Conservation (phyloP, 2,888 invertebrate species). For the Achlya flavicornis region DNA sequence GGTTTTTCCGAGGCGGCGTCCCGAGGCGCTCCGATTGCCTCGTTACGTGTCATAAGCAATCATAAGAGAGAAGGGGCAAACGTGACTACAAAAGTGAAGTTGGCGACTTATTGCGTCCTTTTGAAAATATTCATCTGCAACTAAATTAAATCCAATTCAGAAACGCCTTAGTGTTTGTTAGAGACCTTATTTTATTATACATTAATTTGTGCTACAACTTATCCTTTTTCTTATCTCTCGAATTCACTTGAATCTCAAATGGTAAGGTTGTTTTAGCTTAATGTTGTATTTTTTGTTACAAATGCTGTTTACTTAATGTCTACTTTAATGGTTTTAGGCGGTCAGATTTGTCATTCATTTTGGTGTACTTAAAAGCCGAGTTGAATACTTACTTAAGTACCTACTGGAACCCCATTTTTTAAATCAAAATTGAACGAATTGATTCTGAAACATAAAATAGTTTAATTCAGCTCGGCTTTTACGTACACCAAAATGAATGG, state of each 20-base stretch:
- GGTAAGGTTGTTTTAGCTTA: neutral
- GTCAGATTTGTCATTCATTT: slow-evolving; percentile 9
- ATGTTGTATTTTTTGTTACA: slow-evolving; percentile 4
- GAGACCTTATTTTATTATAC: neutral
- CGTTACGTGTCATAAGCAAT: slow-evolving; percentile 48
- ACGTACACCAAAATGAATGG: too few species aligned
- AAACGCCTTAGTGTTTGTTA: neutral
- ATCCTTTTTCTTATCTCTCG: neutral
- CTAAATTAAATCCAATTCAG: slow-evolving; percentile 3
- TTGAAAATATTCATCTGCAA: slow-evolving; percentile 6
- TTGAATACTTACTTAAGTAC: too few species aligned
- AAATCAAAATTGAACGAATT: too few species aligned
- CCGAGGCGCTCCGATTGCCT: slow-evolving; percentile 32
- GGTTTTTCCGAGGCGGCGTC: slow-evolving; percentile 30
- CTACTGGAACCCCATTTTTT: too few species aligned
- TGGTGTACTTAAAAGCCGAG: neutral
- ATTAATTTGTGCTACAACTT: neutral
- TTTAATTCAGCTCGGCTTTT: too few species aligned
- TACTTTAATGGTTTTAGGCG: neutral
- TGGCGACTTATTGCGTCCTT: slow-evolving; percentile 21
- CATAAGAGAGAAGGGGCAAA: slow-evolving; percentile 36
- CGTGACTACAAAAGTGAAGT: slow-evolving; percentile 31
- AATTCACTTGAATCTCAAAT: slow-evolving; percentile 1
- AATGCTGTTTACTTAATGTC: neutral
- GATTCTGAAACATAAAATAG: too few species aligned